phyloP scores from a whole-genome alignment of 2,797 vertebrate species.

The Simalia tracyae region DNA sequence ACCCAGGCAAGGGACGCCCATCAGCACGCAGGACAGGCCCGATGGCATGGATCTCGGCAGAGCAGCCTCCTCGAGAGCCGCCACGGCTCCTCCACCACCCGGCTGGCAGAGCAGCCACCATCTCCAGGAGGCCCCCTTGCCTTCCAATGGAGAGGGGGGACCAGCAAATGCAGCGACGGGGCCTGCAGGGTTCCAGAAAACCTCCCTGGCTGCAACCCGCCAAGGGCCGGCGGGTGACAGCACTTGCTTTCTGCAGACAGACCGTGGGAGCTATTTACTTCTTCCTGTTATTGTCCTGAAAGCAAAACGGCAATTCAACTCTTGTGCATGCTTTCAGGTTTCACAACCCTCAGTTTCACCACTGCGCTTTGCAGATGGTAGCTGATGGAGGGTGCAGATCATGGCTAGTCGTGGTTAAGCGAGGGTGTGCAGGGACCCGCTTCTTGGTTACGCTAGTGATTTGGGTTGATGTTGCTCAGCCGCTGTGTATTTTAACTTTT shows the following conservation, averaged over 20 bases:
- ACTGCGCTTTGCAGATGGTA: background rate
- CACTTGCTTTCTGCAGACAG: background rate
- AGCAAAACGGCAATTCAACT: background rate
- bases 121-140: fast-evolving
- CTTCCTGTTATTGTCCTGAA: background rate
- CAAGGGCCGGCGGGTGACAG: background rate
- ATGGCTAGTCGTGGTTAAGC: background rate
- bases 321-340: background rate
- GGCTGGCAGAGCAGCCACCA: background rate
- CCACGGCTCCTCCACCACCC: background rate
- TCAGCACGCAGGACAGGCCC: too few species aligned
- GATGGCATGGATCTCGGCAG: too few species aligned
- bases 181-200: background rate
- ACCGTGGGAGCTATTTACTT: background rate
- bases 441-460: background rate
- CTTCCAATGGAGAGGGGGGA: background rate
- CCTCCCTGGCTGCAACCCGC: background rate
- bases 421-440: background rate
- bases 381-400: background rate
- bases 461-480: background rate
- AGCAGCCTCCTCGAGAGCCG: background rate
- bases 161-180: background rate
- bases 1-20: background rate
- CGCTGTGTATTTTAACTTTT: background rate
- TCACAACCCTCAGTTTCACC: background rate